Evolutionary conservation across 2,113 vertebrate species (phyloP).

Genomic region (Ageneiosus marmoratus): DNA sequence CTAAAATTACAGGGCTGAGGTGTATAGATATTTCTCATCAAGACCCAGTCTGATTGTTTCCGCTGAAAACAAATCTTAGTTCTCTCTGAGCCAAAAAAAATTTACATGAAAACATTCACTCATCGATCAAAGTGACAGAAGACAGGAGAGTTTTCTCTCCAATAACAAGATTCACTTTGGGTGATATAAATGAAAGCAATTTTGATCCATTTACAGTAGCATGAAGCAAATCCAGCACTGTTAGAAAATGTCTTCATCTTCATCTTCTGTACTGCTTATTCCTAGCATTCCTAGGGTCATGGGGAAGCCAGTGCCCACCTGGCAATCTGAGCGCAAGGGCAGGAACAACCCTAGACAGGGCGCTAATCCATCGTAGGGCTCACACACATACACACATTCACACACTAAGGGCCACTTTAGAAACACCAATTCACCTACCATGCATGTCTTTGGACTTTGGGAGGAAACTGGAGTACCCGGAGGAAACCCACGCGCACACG

Average conservation of each 20-base stretch:
- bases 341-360: too few relatives aligned
- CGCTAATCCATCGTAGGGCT: too few relatives aligned
- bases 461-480: too few relatives aligned
- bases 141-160: constrained; percentile 20
- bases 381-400: too few relatives aligned
- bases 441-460: too few relatives aligned
- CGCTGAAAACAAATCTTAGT: constrained; percentile 15
- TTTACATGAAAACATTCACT: neutral
- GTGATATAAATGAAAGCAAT: constrained; percentile 13
- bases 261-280: too few relatives aligned
- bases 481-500: too few relatives aligned
- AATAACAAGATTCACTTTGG: constrained; percentile 13
- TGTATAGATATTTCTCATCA: neutral
- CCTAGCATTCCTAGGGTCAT: too few relatives aligned
- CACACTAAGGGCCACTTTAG: too few relatives aligned
- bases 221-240: neutral
- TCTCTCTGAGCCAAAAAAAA: constrained; percentile 5
- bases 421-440: too few relatives aligned
- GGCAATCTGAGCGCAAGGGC: too few relatives aligned
- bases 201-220: constrained; percentile 18
- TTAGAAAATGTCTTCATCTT: neutral
- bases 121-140: constrained; percentile 26
- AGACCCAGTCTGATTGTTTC: constrained; percentile 1
- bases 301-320: too few relatives aligned
- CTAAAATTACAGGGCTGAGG: constrained; percentile 12